Percentiles rank a stretch among this genome's conserved stretches.
These are phyloP conservation scores for Cassiopea andromeda DNA, from an alignment of 30 jellyfish, hydroid and myxozoan genomes.

Conservation along the genomic window DNA sequence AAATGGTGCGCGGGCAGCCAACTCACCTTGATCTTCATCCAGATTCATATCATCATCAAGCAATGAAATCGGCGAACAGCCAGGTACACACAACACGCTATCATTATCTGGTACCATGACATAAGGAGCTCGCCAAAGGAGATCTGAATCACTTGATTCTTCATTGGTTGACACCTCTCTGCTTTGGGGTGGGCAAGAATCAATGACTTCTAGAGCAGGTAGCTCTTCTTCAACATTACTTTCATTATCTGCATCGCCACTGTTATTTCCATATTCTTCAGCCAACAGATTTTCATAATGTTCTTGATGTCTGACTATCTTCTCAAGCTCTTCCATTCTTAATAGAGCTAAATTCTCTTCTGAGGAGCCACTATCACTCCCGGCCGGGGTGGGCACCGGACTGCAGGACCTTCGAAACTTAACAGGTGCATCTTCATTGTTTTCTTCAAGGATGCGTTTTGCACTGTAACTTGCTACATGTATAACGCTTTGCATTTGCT, in stretches of 20 bases:
- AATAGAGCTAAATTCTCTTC: constrained; percentile 75
- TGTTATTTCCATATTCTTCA: constrained; percentile 38
- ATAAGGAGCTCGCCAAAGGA: constrained; percentile 76
- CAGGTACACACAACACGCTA: constrained; percentile 50
- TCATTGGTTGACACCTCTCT: constrained; percentile 31
- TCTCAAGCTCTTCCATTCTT: constrained; percentile 82
- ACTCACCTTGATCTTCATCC: constrained; percentile 62
- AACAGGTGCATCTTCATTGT: constrained; percentile 10
- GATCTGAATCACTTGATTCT: constrained; percentile 31
- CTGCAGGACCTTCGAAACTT: constrained; percentile 50
- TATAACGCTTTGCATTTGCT: constrained; percentile 71
- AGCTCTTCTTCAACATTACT: constrained; percentile 70
- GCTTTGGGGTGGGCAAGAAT: neutral
- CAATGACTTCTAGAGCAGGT: constrained; percentile 69
- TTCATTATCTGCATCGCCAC: constrained; percentile 20
- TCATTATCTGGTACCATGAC: constrained; percentile 71
- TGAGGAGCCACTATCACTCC: constrained; percentile 77
- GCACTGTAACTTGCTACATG: constrained; percentile 19
- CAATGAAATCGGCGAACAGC: constrained; percentile 44
- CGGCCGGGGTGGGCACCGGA: constrained; percentile 78
- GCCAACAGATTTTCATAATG: constrained; percentile 63
- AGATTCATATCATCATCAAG: constrained; percentile 37
- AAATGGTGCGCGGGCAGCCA: constrained; percentile 91
- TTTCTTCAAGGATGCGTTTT: constrained; percentile 12
- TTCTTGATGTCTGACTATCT: constrained; percentile 50